Base-by-base conservation (phyloP, 1,140 invertebrate genomes). In the Copidosoma floridanum region DNA sequence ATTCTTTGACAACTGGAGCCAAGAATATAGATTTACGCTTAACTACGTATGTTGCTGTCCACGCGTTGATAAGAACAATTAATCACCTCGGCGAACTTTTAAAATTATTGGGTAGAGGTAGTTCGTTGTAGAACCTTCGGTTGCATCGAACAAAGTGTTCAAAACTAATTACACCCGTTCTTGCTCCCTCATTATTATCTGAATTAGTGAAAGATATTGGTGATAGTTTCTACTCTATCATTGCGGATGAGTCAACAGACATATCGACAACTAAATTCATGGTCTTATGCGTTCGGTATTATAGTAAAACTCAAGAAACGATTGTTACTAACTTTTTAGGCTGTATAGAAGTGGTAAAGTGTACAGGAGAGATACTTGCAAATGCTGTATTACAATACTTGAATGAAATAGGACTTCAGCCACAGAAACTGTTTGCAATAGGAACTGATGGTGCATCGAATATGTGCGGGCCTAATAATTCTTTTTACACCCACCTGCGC, bases 171-270 rank as follows among this genome's bases (percentile, higher is more conserved):
- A 40, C 54, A 29, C 60, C 64, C 20, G 63, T 69, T 0, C 62
- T 67, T 23, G 58, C 56, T 11, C 63, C 67, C 48, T 35, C 56
- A 27, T 52, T 69, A 24, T 58, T 65, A 24, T 21, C 14, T 6
- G 57, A 69, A 41, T 26, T 69, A 4, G 46, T 69, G 16, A 24
- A 67, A 6, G 63, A 65, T 43, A 27, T 67, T 20, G 65, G 61
- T 2, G 23, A 65, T 23, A 40, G 51, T 21, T 27, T 59, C 6
- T 66, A 58, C 53, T 68, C 60, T 2, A 38, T 68, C 2, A 68
- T 68, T 48, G 26, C 64, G 14, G 67, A 68, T 38, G 67, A 68
- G 52, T 68, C 63, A 11, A 68, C 65, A 6, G 67, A 68, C 35
- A 40, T 66, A 20, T 61, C 60, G 0, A 35, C 40, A 18, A 43